phyloP scores from a whole-genome alignment of 92 coral and sea anemone genomes.

The Heteractis magnifica region DNA sequence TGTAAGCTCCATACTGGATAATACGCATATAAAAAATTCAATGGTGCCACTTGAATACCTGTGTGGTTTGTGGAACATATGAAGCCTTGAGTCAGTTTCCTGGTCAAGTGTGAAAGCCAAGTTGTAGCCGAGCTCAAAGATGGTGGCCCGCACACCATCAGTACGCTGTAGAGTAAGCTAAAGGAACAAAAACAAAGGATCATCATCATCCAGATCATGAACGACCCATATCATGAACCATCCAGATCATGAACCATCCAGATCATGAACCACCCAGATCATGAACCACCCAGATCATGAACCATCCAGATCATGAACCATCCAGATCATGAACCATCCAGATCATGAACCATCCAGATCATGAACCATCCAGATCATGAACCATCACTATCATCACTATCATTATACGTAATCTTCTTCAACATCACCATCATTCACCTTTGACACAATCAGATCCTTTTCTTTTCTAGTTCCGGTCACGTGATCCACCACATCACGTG shows the following conservation, averaged over 20 bases:
- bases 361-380: background rate
- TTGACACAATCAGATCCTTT: slow-evolving; percentile 66
- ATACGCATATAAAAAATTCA: too few species aligned
- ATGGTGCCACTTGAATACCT: slow-evolving; percentile 37
- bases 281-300: too few species aligned
- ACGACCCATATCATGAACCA: too few species aligned
- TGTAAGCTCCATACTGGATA: background rate
- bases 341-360: background rate
- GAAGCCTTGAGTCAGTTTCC: slow-evolving; percentile 73
- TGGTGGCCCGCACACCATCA: slow-evolving; percentile 83
- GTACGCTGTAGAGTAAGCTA: slow-evolving; percentile 74
- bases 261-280: too few species aligned
- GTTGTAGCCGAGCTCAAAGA: slow-evolving; percentile 81
- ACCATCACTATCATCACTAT: background rate
- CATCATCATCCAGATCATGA: background rate
- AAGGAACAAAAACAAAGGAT: slow-evolving; percentile 1
- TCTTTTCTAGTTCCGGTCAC: slow-evolving; percentile 64
- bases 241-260: too few species aligned
- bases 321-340: background rate
- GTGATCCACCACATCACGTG: slow-evolving; percentile 79
- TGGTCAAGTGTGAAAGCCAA: slow-evolving; percentile 70
- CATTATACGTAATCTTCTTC: background rate
- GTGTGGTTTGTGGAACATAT: slow-evolving; percentile 85
- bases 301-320: too few species aligned
- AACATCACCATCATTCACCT: slow-evolving; percentile 44